Evolutionary conservation across 2,888 invertebrate genomes (phyloP), one percentile per base, ranked within the genome.

Genomic region (Stenolophus ochropezus): DNA sequence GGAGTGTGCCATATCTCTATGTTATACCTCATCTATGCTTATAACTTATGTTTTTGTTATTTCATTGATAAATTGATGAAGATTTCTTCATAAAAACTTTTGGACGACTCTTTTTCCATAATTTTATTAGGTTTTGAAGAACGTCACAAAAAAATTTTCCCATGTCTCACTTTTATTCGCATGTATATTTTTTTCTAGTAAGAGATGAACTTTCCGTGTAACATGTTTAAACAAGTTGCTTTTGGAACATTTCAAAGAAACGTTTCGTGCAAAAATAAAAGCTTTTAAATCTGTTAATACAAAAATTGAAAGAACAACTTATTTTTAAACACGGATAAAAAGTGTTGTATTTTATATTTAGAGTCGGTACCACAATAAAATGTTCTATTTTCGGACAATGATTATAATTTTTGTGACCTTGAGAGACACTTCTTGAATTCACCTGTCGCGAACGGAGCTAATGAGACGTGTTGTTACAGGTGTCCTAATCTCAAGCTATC

Each of bases 311-410:
- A 61, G 61, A 61, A 21, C 25, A 61, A 25, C 25, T 61, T 61
- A 61, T 61, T 61, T 61, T 61, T 61, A 61, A 61, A 61, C 61
- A 23, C 61, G 61, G 61, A 61, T 61, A 61, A 61, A 56, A 61
- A 61, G 25, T 25, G 21, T 61, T 25, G 61, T 25, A 61, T 61
- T 61, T 56, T 61, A 61, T 21, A 61, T 61, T 25, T 61, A 61
- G 61, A 11, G 23, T 61, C n/a, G 8, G 23, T 61, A 25, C 61
- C 61, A 61, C 61, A 61, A 23, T 61, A 25, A 61, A 61, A 61
- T 23, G 61, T 23, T 21, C 25, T 61, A 61, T 61, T 61, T 61
- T 25, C 11, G 25, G 61, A 61, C 61, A 61, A 61, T 25, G 61
- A 23, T 61, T 25, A n/a, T 61, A 25, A 61, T 61, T 25, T 23